Evolutionary conservation across 1,140 invertebrate species (phyloP).

Genomic region (Drosophila paulistorum): DNA sequence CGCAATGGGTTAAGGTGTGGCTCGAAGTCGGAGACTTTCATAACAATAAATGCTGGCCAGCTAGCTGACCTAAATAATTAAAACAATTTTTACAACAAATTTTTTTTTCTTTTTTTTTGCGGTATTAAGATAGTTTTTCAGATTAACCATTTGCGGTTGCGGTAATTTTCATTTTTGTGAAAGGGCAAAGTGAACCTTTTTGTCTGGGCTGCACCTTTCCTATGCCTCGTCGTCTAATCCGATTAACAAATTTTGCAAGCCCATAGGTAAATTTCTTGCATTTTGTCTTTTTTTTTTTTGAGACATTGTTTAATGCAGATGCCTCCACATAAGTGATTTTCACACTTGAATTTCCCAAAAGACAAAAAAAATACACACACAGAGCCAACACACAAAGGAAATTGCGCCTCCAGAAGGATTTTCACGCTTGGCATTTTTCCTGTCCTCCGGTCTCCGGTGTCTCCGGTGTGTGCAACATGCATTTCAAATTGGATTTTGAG

Average conservation of each 20-base stretch:
- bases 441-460: constrained; percentile 50
- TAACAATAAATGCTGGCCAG: constrained; percentile 36
- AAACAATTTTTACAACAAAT: constrained; percentile 22
- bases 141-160: constrained; percentile 4
- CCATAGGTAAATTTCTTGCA: constrained; percentile 38
- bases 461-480: constrained; percentile 52
- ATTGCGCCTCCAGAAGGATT: constrained; percentile 40
- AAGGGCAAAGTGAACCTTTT: neutral
- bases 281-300: neutral
- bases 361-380: constrained; percentile 26
- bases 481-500: constrained; percentile 75
- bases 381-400: neutral
- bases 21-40: constrained; percentile 26
- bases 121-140: constrained; percentile 6
- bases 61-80: constrained; percentile 37
- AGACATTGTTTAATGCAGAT: constrained; percentile 56
- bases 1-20: constrained; percentile 53
- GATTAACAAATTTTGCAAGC: constrained; percentile 19
- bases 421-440: constrained; percentile 67
- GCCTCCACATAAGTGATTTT: constrained; percentile 67
- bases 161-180: neutral
- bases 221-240: neutral
- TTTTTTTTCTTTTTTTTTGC: neutral
- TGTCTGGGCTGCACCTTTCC: constrained; percentile 6
- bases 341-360: constrained; percentile 62